Percentiles rank a stretch among this genome's conserved stretches.
phyloP scores from a whole-genome alignment of 2,888 invertebrate genomes.

The Ormia ochracea region DNA sequence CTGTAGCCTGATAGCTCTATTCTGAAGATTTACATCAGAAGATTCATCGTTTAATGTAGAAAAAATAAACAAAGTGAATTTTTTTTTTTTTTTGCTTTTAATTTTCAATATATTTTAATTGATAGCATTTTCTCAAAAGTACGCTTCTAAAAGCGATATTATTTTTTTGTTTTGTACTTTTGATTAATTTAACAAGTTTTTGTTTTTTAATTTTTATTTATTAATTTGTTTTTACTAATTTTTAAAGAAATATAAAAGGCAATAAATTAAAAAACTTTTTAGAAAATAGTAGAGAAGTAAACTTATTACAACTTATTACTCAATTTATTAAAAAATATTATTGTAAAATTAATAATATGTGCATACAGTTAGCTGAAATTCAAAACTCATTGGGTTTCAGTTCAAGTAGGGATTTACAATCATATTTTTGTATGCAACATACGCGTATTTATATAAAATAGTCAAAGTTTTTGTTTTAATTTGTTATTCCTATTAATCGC shows the following conservation, averaged over 20 bases:
- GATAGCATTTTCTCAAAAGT: neutral
- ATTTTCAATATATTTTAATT: neutral
- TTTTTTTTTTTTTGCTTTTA: neutral
- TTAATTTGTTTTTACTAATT: neutral
- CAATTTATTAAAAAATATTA: constrained; percentile 1
- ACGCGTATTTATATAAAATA: neutral
- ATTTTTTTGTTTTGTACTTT: neutral
- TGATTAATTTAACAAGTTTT: neutral
- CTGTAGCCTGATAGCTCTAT: too few relatives aligned
- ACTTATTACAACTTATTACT: neutral
- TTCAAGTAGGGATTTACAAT: too few relatives aligned
- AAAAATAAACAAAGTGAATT: too few relatives aligned
- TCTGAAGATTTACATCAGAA: too few relatives aligned
- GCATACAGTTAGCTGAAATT: too few relatives aligned
- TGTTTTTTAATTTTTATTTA: neutral
- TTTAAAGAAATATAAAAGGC: neutral
- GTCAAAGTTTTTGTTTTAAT: neutral
- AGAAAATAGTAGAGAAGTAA: neutral
- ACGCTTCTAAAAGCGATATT: neutral
- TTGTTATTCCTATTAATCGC: constrained; percentile 16
- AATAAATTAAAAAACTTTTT: neutral
- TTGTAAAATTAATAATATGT: neutral
- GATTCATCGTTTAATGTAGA: too few relatives aligned
- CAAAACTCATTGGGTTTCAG: too few relatives aligned
- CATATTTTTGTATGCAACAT: too few relatives aligned